Evolutionary conservation across 2,797 vertebrate species (phyloP), one percentile per base, ranked within the genome.

Genomic region (Acipenser transmontanus): DNA sequence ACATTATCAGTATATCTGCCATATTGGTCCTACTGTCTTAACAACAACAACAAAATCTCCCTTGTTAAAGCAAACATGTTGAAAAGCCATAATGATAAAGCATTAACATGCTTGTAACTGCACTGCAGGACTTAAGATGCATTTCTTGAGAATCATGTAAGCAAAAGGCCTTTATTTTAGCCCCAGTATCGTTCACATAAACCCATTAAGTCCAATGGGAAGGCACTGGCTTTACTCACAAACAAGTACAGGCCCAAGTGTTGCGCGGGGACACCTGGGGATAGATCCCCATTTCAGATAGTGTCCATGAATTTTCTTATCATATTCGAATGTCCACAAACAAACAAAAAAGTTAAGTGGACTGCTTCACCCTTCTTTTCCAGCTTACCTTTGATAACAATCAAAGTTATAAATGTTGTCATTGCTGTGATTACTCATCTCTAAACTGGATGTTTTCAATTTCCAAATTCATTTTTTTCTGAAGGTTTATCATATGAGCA

Each of bases 261-360:
- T 88, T 83, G 34, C 1, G 80, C 80, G 81, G 49, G 71, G 67
- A 77, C 81, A 87, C 83, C 85, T 72, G 76, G 86, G 88, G 87
- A 89, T 85, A 84, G 88, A 91, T 91, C 82, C 80, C 84, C 85
- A 90, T 91, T 90, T 89, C 81, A 91, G 89, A 90, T 91, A 88
- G 65, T 63, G 69, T 72, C 75, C 80, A 71, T 83, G 85, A 84
- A 82, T 87, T 34, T 82, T 83, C 88, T 91, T 91, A 91, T 91
- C 87, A 85, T 87, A 85, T 88, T 86, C 86, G 87, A 86, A 87
- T 88, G 87, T 91, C 86, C 79, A 79, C 74, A 78, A 73, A 85
- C 87, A 90, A 91, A 89, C 89, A 90, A 86, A 65, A 66, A 66
- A 48, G 54, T 66, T 54, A 66, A 66, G n/a, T 17, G 57, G 64